Conservation (phyloP, 1,140 invertebrate genomes). For the Oncopodura yosiiana region DNA sequence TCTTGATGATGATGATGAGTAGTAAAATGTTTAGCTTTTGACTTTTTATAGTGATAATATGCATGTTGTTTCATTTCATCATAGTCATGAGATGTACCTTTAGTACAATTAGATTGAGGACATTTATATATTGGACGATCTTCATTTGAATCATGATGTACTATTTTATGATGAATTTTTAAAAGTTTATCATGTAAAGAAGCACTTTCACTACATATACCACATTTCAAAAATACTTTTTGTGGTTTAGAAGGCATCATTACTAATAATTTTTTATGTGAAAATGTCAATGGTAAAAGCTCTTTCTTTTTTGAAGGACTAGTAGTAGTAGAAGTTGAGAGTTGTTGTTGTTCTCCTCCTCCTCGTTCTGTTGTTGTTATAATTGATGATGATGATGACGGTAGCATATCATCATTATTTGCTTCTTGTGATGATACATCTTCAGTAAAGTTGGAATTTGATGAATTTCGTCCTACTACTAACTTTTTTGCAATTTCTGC, state of each 20-base stretch:
- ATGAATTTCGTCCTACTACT: slow-evolving; percentile 1
- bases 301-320: not conserved
- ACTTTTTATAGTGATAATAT: slow-evolving; percentile 8
- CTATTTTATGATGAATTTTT: slow-evolving; percentile 3
- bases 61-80: slow-evolving; percentile 11
- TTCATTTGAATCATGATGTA: not conserved
- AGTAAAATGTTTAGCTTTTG: no score
- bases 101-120: slow-evolving; percentile 11
- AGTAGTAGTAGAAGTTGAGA: not conserved
- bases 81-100: slow-evolving; percentile 17
- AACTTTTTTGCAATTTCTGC: slow-evolving; percentile 22
- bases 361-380: not conserved
- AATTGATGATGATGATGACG: no score
- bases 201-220: slow-evolving; percentile 10
- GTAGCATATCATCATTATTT: no score
- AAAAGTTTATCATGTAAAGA: not conserved
- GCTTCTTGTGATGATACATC: no score
- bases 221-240: slow-evolving; percentile 12
- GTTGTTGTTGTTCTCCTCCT: not conserved
- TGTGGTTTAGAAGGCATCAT: no score
- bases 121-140: not conserved
- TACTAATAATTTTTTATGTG: no score
- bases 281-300: not conserved
- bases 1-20: no score
- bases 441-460: not conserved